Conservation (phyloP, 1,140 invertebrate genomes). For the Leucophenga varia region DNA sequence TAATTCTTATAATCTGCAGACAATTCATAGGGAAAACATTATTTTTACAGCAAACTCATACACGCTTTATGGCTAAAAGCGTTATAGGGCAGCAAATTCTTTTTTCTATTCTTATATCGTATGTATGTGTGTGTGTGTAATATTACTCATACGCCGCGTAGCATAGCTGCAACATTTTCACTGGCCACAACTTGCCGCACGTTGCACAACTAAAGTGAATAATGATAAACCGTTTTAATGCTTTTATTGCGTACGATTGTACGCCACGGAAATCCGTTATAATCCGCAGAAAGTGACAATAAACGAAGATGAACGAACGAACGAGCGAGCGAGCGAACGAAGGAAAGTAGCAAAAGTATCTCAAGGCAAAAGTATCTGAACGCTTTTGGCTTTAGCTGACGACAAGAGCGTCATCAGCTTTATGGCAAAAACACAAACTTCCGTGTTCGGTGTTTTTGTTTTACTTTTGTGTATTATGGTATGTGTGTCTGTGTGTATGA, state of each 20-base stretch:
- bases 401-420: not conserved
- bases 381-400: conserved; percentile 19
- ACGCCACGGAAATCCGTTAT: conserved; percentile 45
- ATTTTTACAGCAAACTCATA: conserved; percentile 3
- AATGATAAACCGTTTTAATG: conserved; percentile 50
- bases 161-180: not conserved
- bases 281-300: conserved; percentile 52
- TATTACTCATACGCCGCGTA: conserved; percentile 30
- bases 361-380: too few species aligned
- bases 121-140: not conserved
- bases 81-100: too few species aligned
- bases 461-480: too few species aligned
- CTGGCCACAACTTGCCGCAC: too few species aligned
- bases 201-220: conserved; percentile 44
- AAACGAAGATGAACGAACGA: conserved; percentile 35
- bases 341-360: too few species aligned
- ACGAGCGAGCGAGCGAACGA: not conserved
- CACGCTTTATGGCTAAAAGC: too few species aligned
- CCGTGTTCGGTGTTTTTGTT: too few species aligned
- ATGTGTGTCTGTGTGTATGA: too few species aligned
- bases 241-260: conserved; percentile 50
- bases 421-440: not conserved
- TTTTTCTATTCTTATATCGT: too few species aligned
- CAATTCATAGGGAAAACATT: conserved; percentile 19
- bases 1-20: conserved; percentile 46